Evolutionary conservation across 2,113 vertebrate genomes (phyloP).

Genomic region (Lutjanus erythropterus): DNA sequence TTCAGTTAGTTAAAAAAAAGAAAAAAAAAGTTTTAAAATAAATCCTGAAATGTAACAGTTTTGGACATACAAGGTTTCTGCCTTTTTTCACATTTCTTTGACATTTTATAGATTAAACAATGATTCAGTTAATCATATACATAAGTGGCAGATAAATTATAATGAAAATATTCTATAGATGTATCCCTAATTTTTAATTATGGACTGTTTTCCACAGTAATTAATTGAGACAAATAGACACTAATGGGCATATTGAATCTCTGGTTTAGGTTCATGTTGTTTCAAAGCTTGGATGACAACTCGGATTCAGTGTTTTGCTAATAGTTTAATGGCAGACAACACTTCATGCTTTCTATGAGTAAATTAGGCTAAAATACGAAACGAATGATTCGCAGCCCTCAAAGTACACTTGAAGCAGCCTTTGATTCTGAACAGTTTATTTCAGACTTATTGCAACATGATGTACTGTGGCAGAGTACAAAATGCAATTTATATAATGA

Average conservation of each 20-base stretch:
- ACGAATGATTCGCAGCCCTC: background rate
- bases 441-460: background rate
- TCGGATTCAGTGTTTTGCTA: background rate
- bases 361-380: too few species aligned
- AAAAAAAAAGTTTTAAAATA: too few species aligned
- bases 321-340: background rate
- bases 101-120: too few species aligned
- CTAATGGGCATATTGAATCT: background rate
- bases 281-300: background rate
- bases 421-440: background rate
- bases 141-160: too few species aligned
- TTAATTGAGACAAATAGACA: background rate
- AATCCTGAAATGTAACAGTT: too few species aligned
- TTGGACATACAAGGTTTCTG: too few species aligned
- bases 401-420: background rate
- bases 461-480: background rate
- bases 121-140: too few species aligned
- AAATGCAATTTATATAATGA: background rate
- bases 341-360: background rate
- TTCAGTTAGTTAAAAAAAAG: too few species aligned
- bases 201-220: background rate
- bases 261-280: background rate
- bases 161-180: too few species aligned
- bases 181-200: background rate
- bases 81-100: too few species aligned